Evolutionary conservation across 2,113 vertebrate species (phyloP), one percentile per base, ranked within the genome.

Genomic region (Gnathochromis pfefferi): DNA sequence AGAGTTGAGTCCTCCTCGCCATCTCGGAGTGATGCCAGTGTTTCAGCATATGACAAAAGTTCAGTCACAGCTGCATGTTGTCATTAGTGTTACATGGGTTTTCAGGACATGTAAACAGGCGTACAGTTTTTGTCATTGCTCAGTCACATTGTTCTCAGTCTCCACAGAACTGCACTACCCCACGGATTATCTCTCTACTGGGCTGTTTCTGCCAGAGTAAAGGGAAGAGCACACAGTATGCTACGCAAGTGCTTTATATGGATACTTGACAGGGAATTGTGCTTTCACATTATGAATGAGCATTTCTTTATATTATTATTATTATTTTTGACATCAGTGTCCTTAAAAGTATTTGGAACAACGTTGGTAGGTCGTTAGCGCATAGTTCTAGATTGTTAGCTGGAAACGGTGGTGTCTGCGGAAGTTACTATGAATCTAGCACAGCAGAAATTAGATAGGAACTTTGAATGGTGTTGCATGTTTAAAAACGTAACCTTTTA

Each of bases 241-340:
- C 88, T 94, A 93, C 93, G 87, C 89, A 95, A 96, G 95, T 96
- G 95, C 94, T 96, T 96, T 94, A 94, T 91, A 91, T 78, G 92
- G 94, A 95, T 94, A 94, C 88, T 89, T 94, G 92, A 95, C 93
- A 94, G 94, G 95, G 95, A 95, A 95, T 94, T 85, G 90, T 95
- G 82, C 91, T 95, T 93, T 92, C 89, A 91, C 88, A 88, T 82
- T 60, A 91, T 89, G 90, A 92, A 91, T 91, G 90, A 89, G 88
- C 85, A 90, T 92, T 89, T 85, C 87, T 90, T 65, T 60, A 31
- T 60, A 4, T 21, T 31, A 17, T 21, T 31, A 17, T n/a, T n/a
- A 14, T 19, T 19, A 10, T 60, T 60, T 92, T 91, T 87, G 82
- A 94, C 88, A 83, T 93, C 89, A 75, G 91, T 88, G 94, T 90